phyloP scores from a whole-genome alignment of 2,113 vertebrate species.

The Hippoglossus stenolepis region DNA sequence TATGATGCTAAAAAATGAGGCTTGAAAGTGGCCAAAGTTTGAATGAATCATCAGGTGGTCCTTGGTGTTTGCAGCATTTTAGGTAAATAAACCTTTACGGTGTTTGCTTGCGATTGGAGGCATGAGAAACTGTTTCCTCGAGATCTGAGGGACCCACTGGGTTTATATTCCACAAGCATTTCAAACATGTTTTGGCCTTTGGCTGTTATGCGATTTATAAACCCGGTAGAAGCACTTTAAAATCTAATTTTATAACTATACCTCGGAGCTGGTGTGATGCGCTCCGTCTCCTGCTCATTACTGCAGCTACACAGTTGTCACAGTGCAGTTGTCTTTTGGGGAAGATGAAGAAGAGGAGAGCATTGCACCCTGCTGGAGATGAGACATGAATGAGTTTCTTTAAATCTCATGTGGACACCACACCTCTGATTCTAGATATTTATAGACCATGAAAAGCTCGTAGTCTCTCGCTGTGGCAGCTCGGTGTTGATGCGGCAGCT shows the following conservation, averaged over 20 bases:
- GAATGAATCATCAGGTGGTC: background rate
- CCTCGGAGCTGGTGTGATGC: background rate
- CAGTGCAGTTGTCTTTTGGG: constrained; percentile 17
- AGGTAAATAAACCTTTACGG: background rate
- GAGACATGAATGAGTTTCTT: constrained; percentile 26
- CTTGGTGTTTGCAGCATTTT: background rate
- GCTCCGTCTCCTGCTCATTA: background rate
- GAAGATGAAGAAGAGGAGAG: constrained; percentile 36
- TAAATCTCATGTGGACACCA: constrained; percentile 7
- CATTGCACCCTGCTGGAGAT: constrained; percentile 41
- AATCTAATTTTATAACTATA: background rate
- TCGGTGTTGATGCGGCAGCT: background rate
- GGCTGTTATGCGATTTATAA: constrained; percentile 32
- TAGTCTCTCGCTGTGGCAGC: background rate
- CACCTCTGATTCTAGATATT: constrained; percentile 23
- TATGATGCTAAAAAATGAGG: background rate
- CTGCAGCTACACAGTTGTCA: background rate
- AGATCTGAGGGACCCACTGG: constrained; percentile 49
- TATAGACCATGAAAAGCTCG: constrained; percentile 6
- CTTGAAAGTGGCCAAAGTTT: background rate
- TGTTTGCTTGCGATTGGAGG: constrained; percentile 29
- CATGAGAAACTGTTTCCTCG: constrained; percentile 35
- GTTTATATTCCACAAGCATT: constrained; percentile 49
- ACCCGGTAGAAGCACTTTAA: constrained; percentile 4
- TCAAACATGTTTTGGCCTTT: constrained; percentile 23